Percentiles rank a stretch among this genome's conserved stretches.
Conservation (phyloP, 2,113 vertebrate species). For the Cyprinodon brontotheroides region DNA sequence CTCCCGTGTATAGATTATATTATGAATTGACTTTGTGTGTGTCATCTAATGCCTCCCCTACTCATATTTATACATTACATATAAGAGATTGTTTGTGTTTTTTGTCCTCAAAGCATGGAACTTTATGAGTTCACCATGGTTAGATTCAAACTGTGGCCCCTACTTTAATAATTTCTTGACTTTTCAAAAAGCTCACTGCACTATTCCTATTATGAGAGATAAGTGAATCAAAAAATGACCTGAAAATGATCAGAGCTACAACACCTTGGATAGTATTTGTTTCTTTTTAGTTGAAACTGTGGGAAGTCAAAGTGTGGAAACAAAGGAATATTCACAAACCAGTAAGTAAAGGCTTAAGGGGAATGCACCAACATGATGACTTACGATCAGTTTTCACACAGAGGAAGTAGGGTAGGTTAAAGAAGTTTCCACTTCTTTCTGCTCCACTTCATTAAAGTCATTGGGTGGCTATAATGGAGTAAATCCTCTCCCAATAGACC, state of each 20-base stretch:
- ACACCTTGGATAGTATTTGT: neutral
- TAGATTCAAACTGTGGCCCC: neutral
- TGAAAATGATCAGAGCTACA: no score
- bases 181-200: no score
- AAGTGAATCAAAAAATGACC: neutral
- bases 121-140: neutral
- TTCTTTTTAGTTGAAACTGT: neutral
- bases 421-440: neutral
- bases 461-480: neutral
- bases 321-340: neutral
- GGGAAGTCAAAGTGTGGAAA: neutral
- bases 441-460: neutral
- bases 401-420: neutral
- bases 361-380: neutral
- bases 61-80: neutral
- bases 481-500: neutral
- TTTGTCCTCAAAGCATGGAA: neutral
- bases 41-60: neutral
- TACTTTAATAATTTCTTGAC: neutral
- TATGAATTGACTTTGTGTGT: neutral
- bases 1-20: neutral
- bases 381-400: neutral
- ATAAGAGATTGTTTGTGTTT: neutral
- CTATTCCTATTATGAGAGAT: neutral
- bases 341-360: neutral